Evolutionary conservation across 2,888 invertebrate genomes (phyloP), one percentile per base, ranked within the genome.

Genomic region (Muscina levida): DNA sequence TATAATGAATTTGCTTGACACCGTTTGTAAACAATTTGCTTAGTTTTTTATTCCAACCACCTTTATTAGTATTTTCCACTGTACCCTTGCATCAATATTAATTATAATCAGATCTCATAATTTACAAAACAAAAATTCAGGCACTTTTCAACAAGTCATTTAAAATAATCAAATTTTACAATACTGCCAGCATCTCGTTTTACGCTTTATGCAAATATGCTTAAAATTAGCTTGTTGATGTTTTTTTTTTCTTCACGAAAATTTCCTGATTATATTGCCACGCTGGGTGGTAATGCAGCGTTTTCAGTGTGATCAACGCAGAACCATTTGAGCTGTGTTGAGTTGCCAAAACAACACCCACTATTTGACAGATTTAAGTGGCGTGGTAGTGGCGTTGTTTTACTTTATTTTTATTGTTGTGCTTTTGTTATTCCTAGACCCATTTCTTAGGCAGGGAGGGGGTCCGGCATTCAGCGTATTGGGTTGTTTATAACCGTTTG

Each of bases 161-260:
- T 71, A 70, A 76, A 72, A 76, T 77, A 67, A 81, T 77, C 74
- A 74, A 77, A 81, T 81, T 73, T 39, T 74, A 74, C 74, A 81
- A 77, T 77, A 77, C 77, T 67, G 74, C 71, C 59, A 37, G 67
- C 81, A 74, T 62, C 81, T 81, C 74, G 81, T 81, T 74, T 81
- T 81, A 81, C 81, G 81, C 81, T 77, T 81, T 70, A 76, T 51
- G 70, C 62, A 53, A 70, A 62, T 72, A 74, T 31, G 71, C 66
- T 68, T 59, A 71, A 15, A 71, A 22, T 62, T 22, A 31, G 67
- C 37, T 68, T n/a, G 31, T 3, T 31, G 3, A 46, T 31, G 66
- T 67, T 71, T 56, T 37, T 22, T 70, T 56, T 22, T 37, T 15
- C 17, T 59, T 8, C 67, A 53, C 68, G 59, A 17, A 72, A 72